Evolutionary conservation across 2,888 invertebrate genomes (phyloP), one percentile per base, ranked within the genome.

Genomic region (Hydrotaea cyrtoneurina): DNA sequence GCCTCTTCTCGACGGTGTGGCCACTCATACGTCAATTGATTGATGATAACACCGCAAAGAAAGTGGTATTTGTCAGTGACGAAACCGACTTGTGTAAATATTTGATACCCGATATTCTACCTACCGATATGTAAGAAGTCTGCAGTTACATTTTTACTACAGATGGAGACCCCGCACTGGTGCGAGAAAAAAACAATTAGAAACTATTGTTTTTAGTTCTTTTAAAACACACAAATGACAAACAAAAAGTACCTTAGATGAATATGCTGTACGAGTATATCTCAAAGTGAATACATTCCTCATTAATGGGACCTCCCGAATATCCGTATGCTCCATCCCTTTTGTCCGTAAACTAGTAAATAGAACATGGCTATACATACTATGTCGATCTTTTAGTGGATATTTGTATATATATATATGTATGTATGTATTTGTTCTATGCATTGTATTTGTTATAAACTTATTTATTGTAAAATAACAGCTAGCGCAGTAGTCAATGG

Each of bases 1-100:
- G 94, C 0, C 93, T 96, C 78, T 96, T 96, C 91, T 94, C 95
- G 10, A 95, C 96, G 46, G 95, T 96, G 90, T 96, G 96, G 96
- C 93, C 95, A 55, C 94, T 96, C 69, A 96, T 96, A 85, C 95
- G 95, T 89, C 95, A 95, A 91, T 96, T 96, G 95, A 93, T 96
- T 86, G 95, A 96, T 90, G 96, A 96, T 89, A 96, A 96, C 86
- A 96, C 96, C 36, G 94, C 96, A 31, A 94, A 95, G 83, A 96
- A 96, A 93, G 96, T 96, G 10, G 93, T 94, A 78, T 96, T 96
- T 92, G 95, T 96, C 2, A 93, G 92, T 89, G 94, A 94, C 17
- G 96, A 96, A 89, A 93, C 94, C 91, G 95, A 96, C 84, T 93
- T 96, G 55, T 96, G 96, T 92, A 94, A 94, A 88, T 95, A 96